Evolutionary conservation across 1,140 invertebrate species (phyloP).

Genomic region (Drosophila bocqueti): DNA sequence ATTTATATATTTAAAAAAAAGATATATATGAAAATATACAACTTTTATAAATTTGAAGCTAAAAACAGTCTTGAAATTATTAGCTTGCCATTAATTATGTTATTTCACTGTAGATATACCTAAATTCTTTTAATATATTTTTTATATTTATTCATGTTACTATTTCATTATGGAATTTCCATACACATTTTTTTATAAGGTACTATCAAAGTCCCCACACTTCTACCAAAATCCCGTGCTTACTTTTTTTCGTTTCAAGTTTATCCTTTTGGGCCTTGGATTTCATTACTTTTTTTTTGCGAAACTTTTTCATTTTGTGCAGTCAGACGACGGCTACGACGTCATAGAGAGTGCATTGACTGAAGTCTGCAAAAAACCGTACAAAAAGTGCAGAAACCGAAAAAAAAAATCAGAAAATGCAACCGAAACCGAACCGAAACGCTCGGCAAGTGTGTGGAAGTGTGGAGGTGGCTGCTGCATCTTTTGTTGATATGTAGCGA

Average conservation of each 20-base stretch:
- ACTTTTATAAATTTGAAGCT: background rate
- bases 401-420: constrained; percentile 40
- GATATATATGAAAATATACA: background rate
- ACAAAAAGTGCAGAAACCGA: constrained; percentile 45
- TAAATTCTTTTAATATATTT: no score
- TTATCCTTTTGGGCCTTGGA: constrained; percentile 77
- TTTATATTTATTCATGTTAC: no score
- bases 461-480: constrained; percentile 57
- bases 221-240: background rate
- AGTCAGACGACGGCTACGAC: constrained; percentile 71
- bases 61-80: background rate
- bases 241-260: constrained; percentile 60
- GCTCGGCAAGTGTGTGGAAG: constrained; percentile 28
- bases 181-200: background rate
- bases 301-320: constrained; percentile 83
- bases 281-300: constrained; percentile 74
- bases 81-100: background rate
- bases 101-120: background rate
- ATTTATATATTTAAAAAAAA: background rate
- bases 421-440: constrained; percentile 33
- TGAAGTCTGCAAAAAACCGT: constrained; percentile 65
- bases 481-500: constrained; percentile 79
- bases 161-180: background rate
- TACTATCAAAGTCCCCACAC: background rate
- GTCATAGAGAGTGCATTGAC: constrained; percentile 83